Conservation (phyloP, 2,797 vertebrate genomes). For the Smutsia gigantea region DNA sequence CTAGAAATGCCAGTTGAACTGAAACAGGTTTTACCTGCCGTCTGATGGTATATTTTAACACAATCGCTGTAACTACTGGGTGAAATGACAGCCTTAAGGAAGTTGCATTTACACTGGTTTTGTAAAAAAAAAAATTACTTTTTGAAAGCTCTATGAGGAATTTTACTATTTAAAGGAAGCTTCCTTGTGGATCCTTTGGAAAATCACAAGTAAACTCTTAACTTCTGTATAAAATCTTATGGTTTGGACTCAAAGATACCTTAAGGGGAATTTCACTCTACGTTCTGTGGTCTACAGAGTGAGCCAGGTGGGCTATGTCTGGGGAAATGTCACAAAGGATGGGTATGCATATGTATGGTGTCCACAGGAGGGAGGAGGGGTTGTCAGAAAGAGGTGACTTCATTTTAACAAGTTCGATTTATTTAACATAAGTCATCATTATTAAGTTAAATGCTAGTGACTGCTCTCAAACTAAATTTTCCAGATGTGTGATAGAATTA, state of each 20-base stretch:
- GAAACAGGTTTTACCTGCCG: neutral
- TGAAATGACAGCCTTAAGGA: neutral
- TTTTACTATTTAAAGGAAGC: neutral
- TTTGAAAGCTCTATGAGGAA: neutral
- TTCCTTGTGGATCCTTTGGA: slow-evolving; percentile 13
- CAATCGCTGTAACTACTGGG: neutral
- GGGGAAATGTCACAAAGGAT: neutral
- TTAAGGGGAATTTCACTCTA: neutral
- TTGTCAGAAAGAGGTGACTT: neutral
- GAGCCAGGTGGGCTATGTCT: neutral
- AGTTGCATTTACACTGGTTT: neutral
- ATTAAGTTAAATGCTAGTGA: neutral
- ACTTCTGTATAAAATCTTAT: neutral
- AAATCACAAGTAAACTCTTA: neutral
- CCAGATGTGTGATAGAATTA: neutral
- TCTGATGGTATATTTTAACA: neutral
- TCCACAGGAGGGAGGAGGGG: neutral
- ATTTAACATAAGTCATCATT: neutral
- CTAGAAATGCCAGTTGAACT: neutral
- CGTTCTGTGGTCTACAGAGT: neutral
- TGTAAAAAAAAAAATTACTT: neutral
- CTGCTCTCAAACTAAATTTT: neutral
- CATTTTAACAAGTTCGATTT: neutral
- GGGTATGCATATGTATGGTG: neutral
- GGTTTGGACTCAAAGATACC: neutral